Conservation (phyloP, 2,113 vertebrate species). For the Oncorhynchus keta region DNA sequence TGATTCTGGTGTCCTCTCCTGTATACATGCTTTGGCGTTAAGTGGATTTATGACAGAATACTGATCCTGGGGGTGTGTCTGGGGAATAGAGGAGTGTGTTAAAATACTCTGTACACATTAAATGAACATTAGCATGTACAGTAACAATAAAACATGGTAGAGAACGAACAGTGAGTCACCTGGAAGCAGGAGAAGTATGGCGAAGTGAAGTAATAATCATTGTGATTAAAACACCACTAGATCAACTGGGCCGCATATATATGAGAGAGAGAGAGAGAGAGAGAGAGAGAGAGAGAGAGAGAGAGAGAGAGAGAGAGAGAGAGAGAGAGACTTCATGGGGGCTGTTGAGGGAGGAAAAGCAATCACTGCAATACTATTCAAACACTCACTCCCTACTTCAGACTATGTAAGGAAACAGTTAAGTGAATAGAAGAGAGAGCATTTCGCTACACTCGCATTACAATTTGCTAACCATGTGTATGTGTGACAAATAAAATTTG, state of each 20-base stretch:
- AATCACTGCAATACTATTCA: neutral
- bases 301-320: neutral
- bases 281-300: neutral
- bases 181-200: neutral
- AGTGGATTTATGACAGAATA: too few relatives aligned
- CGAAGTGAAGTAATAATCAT: conserved; percentile 44
- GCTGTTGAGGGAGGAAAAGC: neutral
- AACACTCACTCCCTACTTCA: neutral
- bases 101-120: neutral
- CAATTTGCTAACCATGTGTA: too few relatives aligned
- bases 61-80: too few relatives aligned
- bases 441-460: too few relatives aligned
- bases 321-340: neutral
- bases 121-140: neutral
- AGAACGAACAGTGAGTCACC: neutral
- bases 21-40: neutral
- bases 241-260: conserved; percentile 24
- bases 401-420: too few relatives aligned
- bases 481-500: too few relatives aligned
- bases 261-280: neutral
- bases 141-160: neutral
- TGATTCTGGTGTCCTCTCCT: neutral
- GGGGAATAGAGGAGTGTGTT: neutral
- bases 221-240: conserved; percentile 65
- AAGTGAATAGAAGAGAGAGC: too few relatives aligned